Conservation (phyloP, 2,113 vertebrate species). For the Rostratula benghalensis region DNA sequence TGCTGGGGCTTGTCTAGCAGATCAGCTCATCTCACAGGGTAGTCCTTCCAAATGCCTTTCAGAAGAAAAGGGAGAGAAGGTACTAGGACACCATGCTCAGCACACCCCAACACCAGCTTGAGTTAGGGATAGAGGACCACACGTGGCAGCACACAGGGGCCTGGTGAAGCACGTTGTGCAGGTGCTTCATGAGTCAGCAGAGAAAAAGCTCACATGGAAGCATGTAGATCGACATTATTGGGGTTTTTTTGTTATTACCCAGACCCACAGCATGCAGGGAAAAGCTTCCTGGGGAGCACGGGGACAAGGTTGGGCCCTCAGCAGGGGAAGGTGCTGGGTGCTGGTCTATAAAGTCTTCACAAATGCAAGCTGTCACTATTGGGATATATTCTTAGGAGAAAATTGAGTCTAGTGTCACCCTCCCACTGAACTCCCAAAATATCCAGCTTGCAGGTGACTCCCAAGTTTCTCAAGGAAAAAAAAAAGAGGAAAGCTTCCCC, state of each 20-base stretch:
- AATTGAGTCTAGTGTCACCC: not conserved
- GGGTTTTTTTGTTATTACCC: not conserved
- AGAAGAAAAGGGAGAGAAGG: not conserved
- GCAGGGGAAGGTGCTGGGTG: not conserved
- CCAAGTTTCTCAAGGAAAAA: not conserved
- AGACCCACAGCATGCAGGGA: not conserved
- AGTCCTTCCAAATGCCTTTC: not conserved
- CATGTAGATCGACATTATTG: rapidly evolving
- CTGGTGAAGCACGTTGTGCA: rapidly evolving
- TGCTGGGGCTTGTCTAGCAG: slow-evolving; percentile 2
- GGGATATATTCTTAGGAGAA: not conserved
- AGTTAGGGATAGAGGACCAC: not conserved
- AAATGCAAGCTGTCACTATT: not conserved
- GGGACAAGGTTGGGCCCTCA: not conserved
- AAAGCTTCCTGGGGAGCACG: not conserved
- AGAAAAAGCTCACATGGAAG: not conserved
- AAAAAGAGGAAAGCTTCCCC: not conserved
- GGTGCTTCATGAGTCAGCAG: not conserved
- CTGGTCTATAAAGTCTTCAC: not conserved
- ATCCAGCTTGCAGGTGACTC: not conserved
- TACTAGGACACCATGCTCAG: not conserved
- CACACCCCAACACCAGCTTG: not conserved
- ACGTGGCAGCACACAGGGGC: rapidly evolving
- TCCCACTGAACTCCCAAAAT: not conserved
- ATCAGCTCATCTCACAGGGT: not conserved